Percentiles rank a stretch among this genome's conserved stretches.
Evolutionary conservation across 2,888 invertebrate species (phyloP).

Genomic region (Autographa gamma): DNA sequence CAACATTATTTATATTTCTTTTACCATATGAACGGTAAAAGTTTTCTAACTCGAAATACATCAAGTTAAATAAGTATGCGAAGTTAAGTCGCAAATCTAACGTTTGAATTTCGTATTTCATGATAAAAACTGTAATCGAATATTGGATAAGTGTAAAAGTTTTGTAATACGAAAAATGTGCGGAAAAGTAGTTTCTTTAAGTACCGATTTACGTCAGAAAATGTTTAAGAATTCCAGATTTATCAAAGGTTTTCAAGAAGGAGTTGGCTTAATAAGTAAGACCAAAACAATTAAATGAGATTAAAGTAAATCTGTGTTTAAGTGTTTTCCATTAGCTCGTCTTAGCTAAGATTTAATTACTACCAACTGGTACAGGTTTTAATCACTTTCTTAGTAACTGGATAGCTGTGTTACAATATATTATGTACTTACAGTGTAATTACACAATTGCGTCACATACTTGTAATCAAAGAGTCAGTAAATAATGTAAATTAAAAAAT

Average conservation of each 20-base stretch:
- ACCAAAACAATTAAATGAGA: background rate
- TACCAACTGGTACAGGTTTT: background rate
- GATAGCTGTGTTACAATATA: background rate
- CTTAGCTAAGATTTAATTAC: slow-evolving; percentile 1
- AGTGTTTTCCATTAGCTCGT: slow-evolving; percentile 7
- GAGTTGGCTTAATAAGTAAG: background rate
- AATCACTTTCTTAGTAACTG: slow-evolving; percentile 4
- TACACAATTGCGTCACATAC: background rate
- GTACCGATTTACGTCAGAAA: background rate
- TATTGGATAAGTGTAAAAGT: background rate
- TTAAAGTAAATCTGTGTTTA: background rate
- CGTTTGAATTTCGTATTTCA: background rate
- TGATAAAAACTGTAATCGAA: background rate
- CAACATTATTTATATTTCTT: slow-evolving; percentile 1
- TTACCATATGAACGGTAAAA: slow-evolving; percentile 5
- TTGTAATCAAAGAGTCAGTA: too few species aligned
- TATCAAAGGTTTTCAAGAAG: background rate
- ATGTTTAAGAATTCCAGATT: too few species aligned
- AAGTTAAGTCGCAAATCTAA: background rate
- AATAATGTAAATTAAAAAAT: too few species aligned
- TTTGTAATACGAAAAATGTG: background rate
- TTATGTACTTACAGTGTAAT: background rate
- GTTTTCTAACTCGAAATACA: slow-evolving; percentile 4
- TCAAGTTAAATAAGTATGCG: background rate
- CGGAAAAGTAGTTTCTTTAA: background rate